Base-by-base conservation (phyloP, 2,113 vertebrate genomes). In the Sylvia atricapilla region DNA sequence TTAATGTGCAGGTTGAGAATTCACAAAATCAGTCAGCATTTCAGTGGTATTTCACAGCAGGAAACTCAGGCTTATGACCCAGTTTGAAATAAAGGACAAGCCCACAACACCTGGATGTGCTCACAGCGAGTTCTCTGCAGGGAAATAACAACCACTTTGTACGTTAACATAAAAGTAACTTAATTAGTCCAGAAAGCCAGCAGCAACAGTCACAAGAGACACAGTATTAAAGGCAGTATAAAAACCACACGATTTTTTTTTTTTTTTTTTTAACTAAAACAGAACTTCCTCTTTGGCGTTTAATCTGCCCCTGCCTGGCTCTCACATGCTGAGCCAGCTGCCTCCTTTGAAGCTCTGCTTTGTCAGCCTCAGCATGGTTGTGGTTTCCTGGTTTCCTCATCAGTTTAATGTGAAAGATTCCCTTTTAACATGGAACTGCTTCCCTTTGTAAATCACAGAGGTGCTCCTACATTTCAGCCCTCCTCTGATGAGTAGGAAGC, bases 121-220 rank as follows among this genome's bases (percentile, higher is more conserved):
- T 75, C 88, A 59, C 55, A 89, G 77, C 33, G 33, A 95, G 88
- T 43, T 87, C 79, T 92, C 95, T 87, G 76, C 74, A 79, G 90
- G 92, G 93, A 96, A 93, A 91, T 92, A 95, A 94, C 77, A 85
- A 70, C 83, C 74, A 64, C 88, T 92, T 90, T 84, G 53, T 52
- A 84, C 5, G 37, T 89, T 81, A 84, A 93, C 94, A 88, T 90
- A 84, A 93, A 95, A 93, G 76, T 81, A 88, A 94, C 92, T 90
- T 95, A 88, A 96, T 96, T 96, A 96, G 92, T 84, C 33, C 72
- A 94, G 88, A 88, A 92, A 92, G 62, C 75, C 92, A 93, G 75
- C 68, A 90, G 80, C 88, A 94, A 70, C 37, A 76, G 39, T 70
- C 92, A 92, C 85, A 84, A 58, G 49, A 89, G 53, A 56, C 41